Evolutionary conservation across 92 coral and sea anemone species (phyloP).

Genomic region (Nematostella vectensis): DNA sequence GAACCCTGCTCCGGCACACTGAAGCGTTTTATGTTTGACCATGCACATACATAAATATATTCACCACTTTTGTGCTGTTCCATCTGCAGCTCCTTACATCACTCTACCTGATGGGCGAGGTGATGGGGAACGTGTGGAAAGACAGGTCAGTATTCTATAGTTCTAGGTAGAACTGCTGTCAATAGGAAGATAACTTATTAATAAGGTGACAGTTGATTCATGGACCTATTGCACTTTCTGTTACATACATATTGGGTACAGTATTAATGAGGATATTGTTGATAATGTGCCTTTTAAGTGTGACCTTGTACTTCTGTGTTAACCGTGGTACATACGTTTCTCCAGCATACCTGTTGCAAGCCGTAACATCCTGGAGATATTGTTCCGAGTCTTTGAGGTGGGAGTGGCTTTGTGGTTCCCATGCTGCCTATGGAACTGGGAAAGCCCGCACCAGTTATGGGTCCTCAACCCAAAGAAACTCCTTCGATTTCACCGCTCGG

Average conservation of each 20-base stretch:
- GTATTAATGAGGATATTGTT: too few relatives aligned
- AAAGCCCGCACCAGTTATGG: constrained; percentile 91
- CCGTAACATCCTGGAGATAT: constrained; percentile 69
- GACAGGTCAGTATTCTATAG: constrained; percentile 78
- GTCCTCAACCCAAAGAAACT: constrained; percentile 84
- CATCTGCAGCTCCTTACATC: constrained; percentile 68
- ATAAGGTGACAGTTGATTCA: too few relatives aligned
- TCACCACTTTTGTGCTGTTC: not conserved
- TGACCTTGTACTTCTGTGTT: too few relatives aligned
- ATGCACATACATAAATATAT: not conserved
- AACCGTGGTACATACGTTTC: too few relatives aligned
- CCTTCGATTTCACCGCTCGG: constrained; percentile 27
- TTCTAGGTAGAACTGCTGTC: not conserved
- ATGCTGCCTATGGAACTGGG: constrained; percentile 95
- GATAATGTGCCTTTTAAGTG: too few relatives aligned
- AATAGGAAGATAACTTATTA: too few relatives aligned
- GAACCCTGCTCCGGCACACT: too few relatives aligned
- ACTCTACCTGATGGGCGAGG: constrained; percentile 78
- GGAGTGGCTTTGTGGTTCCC: constrained; percentile 96
- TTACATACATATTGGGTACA: too few relatives aligned
- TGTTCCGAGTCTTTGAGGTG: constrained; percentile 80
- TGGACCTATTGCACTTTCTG: too few relatives aligned
- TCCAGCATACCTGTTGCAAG: constrained; percentile 62
- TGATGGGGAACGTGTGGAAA: constrained; percentile 83
- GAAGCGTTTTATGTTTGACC: too few relatives aligned